Evolutionary conservation across 2,113 vertebrate species (phyloP).

Genomic region (Panthera uncia): DNA sequence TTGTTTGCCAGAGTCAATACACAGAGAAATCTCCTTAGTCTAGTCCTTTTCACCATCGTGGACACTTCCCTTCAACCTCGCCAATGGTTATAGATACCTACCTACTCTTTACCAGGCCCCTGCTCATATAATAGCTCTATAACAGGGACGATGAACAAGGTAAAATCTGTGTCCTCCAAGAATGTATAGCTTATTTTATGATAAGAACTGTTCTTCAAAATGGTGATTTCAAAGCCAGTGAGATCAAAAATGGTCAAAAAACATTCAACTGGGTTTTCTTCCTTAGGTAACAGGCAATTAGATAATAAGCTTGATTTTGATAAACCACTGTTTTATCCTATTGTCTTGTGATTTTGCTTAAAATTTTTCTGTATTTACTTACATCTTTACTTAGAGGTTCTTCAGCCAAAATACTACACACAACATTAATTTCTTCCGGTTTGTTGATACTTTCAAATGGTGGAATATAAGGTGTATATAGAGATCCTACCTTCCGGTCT

Average conservation of each 20-base stretch:
- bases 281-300: background rate
- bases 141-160: background rate
- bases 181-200: background rate
- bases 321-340: background rate
- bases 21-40: background rate
- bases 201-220: conserved; percentile 7
- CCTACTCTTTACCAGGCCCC: background rate
- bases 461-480: background rate
- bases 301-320: background rate
- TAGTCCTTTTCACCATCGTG: background rate
- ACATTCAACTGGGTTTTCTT: background rate
- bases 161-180: background rate
- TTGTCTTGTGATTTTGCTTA: background rate
- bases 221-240: background rate
- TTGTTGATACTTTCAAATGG: background rate
- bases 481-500: background rate
- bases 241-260: background rate
- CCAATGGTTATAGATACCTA: background rate
- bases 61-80: background rate
- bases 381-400: background rate
- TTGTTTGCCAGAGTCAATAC: background rate
- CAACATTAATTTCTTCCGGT: background rate
- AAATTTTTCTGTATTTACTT: background rate
- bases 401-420: background rate
- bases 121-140: background rate